Conservation (phyloP, 2,797 vertebrate species). For the Erethizon dorsatum region DNA sequence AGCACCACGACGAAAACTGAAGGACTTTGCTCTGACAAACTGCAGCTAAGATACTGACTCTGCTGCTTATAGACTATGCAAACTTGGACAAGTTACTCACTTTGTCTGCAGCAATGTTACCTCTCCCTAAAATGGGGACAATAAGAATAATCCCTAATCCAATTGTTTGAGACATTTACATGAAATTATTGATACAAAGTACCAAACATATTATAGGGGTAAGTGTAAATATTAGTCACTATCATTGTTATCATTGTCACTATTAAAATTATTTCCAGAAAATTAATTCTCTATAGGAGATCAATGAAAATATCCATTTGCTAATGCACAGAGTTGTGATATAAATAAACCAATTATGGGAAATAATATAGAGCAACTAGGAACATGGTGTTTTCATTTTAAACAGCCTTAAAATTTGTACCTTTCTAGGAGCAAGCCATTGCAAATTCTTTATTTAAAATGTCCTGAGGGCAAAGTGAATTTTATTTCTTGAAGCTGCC, state of each 20-base stretch:
- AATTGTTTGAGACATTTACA: background rate
- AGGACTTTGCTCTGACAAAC: background rate
- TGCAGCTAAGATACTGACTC: background rate
- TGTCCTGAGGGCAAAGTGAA: slow-evolving; percentile 55
- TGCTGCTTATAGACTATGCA: background rate
- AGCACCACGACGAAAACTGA: background rate
- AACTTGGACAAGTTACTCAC: background rate
- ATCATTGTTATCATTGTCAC: background rate
- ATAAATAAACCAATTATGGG: slow-evolving; percentile 27
- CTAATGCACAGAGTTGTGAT: background rate
- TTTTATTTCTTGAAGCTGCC: slow-evolving; percentile 58
- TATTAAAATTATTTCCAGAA: slow-evolving; percentile 58
- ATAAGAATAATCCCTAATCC: background rate
- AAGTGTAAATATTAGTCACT: slow-evolving; percentile 25
- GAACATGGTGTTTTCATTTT: background rate
- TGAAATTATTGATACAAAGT: background rate
- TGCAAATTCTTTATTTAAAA: slow-evolving; percentile 63
- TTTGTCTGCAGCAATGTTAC: background rate
- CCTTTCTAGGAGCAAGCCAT: slow-evolving; percentile 16
- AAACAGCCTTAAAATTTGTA: slow-evolving; percentile 26
- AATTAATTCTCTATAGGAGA: slow-evolving; percentile 41
- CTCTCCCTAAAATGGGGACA: slow-evolving; percentile 18
- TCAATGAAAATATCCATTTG: slow-evolving; percentile 1
- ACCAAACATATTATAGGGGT: background rate
- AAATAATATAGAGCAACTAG: background rate